Conservation (phyloP, 2,113 vertebrate genomes). For the Burhinus oedicnemus region DNA sequence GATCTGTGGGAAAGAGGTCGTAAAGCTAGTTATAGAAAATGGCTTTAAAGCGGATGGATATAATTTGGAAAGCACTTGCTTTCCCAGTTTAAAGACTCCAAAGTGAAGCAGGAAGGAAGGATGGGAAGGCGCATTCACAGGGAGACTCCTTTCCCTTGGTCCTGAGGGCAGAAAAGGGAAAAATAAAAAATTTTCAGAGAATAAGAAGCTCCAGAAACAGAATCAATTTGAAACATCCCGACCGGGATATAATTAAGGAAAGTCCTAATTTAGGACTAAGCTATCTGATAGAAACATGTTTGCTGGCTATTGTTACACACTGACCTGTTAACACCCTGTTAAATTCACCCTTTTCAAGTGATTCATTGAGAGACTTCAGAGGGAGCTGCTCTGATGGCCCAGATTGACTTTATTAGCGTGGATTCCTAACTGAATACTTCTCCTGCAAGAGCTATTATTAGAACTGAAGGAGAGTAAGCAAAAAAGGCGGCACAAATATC, state of each 20-base stretch:
- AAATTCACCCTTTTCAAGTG: background rate
- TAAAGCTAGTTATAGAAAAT: background rate
- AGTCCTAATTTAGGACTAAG: background rate
- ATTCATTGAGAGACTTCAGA: background rate
- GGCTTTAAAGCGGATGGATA: background rate
- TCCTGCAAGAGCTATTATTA: background rate
- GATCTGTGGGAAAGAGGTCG: background rate
- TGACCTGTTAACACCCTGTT: background rate
- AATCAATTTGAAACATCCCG: rapidly evolving
- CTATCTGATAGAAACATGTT: background rate
- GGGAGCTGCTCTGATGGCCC: background rate
- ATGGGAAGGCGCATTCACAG: background rate
- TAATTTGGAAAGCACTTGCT: background rate
- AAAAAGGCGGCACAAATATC: background rate
- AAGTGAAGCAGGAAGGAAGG: background rate
- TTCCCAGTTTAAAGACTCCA: background rate
- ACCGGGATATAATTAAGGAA: background rate
- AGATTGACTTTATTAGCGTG: background rate
- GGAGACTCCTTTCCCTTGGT: background rate
- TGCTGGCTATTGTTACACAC: background rate
- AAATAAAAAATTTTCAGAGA: background rate
- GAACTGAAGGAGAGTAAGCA: background rate
- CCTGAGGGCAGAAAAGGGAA: background rate
- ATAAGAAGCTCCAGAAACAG: background rate
- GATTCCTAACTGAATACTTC: background rate